Evolutionary conservation across 2,888 invertebrate genomes (phyloP).

Genomic region (Trichacis sp.): DNA sequence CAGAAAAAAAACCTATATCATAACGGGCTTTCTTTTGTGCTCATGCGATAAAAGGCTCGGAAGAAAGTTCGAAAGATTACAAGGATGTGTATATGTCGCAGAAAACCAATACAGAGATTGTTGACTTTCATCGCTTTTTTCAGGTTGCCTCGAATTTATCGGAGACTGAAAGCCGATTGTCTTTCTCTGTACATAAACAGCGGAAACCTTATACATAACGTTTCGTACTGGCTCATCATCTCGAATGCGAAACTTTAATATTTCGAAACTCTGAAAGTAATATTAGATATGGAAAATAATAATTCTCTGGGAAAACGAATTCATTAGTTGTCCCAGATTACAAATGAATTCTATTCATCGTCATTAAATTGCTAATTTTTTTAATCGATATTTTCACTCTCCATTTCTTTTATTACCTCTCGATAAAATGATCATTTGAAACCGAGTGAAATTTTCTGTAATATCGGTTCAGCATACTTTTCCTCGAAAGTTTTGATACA

Average conservation of each 20-base stretch:
- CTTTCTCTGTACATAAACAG: neutral
- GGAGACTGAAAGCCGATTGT: constrained; percentile 1
- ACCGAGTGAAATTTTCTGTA: neutral
- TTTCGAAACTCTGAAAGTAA: neutral
- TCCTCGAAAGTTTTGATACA: neutral
- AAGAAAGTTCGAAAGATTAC: constrained; percentile 6
- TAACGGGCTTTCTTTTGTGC: neutral
- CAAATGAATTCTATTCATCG: neutral
- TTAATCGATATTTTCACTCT: neutral
- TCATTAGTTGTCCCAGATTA: neutral
- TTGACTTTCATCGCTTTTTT: constrained; percentile 4
- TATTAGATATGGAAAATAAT: neutral
- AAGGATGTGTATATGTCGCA: neutral
- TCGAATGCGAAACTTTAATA: too few species aligned
- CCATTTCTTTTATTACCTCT: neutral
- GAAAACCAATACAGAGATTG: neutral
- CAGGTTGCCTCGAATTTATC: neutral
- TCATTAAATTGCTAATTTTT: neutral
- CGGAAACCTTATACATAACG: neutral
- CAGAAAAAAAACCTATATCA: neutral
- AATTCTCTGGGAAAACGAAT: neutral
- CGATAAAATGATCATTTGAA: neutral
- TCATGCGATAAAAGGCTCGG: neutral
- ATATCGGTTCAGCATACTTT: neutral
- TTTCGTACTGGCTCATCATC: too few species aligned